These are phyloP conservation scores for Lepidurus apus DNA, from an alignment of 1,140 invertebrate genomes.

Conservation along the genomic window DNA sequence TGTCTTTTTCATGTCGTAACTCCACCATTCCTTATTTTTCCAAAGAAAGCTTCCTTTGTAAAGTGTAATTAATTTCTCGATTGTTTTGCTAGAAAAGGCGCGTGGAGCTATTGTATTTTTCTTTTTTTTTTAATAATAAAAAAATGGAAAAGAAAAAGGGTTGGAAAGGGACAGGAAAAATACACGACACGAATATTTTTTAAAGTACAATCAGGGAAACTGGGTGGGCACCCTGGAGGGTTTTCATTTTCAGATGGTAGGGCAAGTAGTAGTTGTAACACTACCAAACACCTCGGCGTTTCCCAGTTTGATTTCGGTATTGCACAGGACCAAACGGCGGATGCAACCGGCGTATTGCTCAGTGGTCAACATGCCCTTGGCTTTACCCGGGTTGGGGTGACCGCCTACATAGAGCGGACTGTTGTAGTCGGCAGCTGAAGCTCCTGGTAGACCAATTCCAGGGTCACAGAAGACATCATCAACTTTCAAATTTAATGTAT, in stretches of 20 bases:
- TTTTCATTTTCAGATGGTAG: slow-evolving; percentile 39
- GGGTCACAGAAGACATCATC: slow-evolving; percentile 64
- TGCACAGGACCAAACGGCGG: slow-evolving; percentile 42
- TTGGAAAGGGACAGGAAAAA: not conserved
- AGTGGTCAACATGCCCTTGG: slow-evolving; percentile 53
- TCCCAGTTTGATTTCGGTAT: slow-evolving; percentile 38
- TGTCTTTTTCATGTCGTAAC: slow-evolving; percentile 43
- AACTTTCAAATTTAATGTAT: slow-evolving; percentile 70
- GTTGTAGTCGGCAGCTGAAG: slow-evolving; percentile 66
- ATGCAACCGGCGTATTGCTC: slow-evolving; percentile 79
- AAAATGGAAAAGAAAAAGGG: not conserved
- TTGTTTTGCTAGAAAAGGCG: no score
- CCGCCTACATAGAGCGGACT: slow-evolving; percentile 86
- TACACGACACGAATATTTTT: not conserved
- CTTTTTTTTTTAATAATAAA: not conserved
- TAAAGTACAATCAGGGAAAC: not conserved
- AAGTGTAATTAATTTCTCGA: not conserved
- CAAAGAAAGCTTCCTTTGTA: not conserved
- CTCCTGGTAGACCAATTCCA: slow-evolving; percentile 58
- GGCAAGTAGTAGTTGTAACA: slow-evolving; percentile 40
- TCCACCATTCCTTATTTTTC: not conserved
- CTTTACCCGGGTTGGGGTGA: slow-evolving; percentile 53
- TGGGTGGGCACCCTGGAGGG: no score
- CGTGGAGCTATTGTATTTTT: not conserved
- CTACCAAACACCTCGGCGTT: slow-evolving; percentile 39